Evolutionary conservation across 2,888 invertebrate species (phyloP).

Genomic region (Zelleria hepariella): DNA sequence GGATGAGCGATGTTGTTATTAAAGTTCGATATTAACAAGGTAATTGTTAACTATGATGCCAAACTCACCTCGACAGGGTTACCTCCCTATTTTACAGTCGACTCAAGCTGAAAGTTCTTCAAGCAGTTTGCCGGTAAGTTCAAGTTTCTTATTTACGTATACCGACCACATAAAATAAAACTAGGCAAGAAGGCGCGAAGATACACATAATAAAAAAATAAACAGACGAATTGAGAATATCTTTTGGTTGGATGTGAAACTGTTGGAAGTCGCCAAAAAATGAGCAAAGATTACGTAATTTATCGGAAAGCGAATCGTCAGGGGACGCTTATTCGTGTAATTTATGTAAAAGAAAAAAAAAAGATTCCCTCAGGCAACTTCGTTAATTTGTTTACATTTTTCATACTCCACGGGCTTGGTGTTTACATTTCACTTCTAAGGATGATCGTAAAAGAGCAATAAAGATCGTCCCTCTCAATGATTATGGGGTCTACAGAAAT

Average conservation of each 20-base stretch:
- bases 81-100: no score
- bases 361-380: no score
- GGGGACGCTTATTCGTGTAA: conserved; percentile 31
- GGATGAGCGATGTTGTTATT: neutral
- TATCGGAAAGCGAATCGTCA: conserved; percentile 29
- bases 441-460: conserved; percentile 22
- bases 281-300: neutral
- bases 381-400: conserved; percentile 59
- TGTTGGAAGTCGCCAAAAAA: neutral
- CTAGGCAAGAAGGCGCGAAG: no score
- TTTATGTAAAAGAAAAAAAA: conserved; percentile 28
- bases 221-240: no score
- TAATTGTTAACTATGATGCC: neutral
- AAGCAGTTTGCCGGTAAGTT: no score
- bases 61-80: no score
- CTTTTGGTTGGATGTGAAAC: no score
- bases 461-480: conserved; percentile 51
- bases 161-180: no score
- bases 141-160: no score
- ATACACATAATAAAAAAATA: no score
- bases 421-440: conserved; percentile 14
- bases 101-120: no score
- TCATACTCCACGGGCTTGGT: conserved; percentile 29
- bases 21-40: conserved; percentile 20
- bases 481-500: conserved; percentile 59